Base-by-base conservation (phyloP, 2,888 invertebrate genomes). In the Sepiola atlantica region DNA sequence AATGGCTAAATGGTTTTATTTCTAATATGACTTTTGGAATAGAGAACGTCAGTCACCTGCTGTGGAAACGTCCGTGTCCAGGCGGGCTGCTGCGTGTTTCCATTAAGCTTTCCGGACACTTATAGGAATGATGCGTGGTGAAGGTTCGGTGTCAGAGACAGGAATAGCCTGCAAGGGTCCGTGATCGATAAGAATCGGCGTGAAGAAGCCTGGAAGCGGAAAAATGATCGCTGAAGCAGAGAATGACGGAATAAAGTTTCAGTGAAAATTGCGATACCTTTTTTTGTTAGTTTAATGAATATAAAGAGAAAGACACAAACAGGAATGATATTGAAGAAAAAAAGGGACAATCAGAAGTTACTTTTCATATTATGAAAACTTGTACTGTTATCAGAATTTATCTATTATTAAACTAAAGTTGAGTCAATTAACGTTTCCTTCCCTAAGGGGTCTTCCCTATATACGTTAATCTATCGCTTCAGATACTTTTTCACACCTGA, bases 31-130 rank as follows among this genome's bases (percentile, higher is more conserved):
- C 77, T 77, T 77, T 77, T 12, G 77, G 32, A 32, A 77, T 77
- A 77, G 32, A n/a, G 77, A 77, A 77, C 77, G 77, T 77, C 77
- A 77, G n/a, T 77, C 77, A n/a, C 77, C 77, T 77, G 77, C 77
- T 77, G 77, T n/a, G 77, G 16, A 77, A 32, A 32, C 77, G n/a
- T 77, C 77, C n/a, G 32, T 32, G 32, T 32, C 77, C 77, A 16
- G 77, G 77, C n/a, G 32, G n/a, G 77, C 77, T 77, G 77, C n/a
- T 77, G 77, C 12, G 77, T 77, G 77, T 10, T 77, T 77, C 77
- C 77, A 77, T 77, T 77, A 77, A 77, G 77, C n/a, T 77, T 77
- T 77, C 77, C 18, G 77, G n/a, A n/a, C n/a, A 77, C 32, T 77
- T 77, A n/a, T n/a, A 32, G 77, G 32, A 77, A 77, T 77, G 77